Evolutionary conservation across 2,888 invertebrate genomes (phyloP), one percentile per base, ranked within the genome.

Genomic region (Lissocephala sabroskyi): DNA sequence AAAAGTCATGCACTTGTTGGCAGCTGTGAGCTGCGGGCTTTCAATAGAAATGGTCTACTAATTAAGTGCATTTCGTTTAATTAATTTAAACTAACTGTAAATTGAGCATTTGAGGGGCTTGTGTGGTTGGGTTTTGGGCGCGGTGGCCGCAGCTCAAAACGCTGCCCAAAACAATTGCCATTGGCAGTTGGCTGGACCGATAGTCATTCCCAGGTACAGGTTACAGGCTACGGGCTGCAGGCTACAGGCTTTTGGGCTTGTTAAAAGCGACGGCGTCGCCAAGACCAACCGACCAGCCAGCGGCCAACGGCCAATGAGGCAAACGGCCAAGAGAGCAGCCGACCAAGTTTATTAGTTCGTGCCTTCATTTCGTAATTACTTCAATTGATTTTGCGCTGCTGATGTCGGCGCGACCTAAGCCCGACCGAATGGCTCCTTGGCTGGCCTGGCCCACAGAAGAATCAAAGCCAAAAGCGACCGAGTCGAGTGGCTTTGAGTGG

Each of bases 291-390:
- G 14, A 41, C 17, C 37, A 37, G 11, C 10, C 6, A 11, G 9
- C 10, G 28, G 4, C 10, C 6, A 11, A 5, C 10, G 28, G 4
- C 26, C 26, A 11, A n/a, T 40, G 10, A n/a, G 41, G 17, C 29
- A 33, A 17, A 17, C 17, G n/a, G 16, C 13, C 32, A 16, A 13
- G 13, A 23, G 23, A 16, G 35, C 9, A 35, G n/a, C n/a, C n/a
- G n/a, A 35, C 76, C 62, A 76, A 79, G 80, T 82, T 82, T 81
- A 81, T 81, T 81, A 81, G 82, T 82, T 81, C 80, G 80, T 81
- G 80, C 82, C 80, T 81, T 82, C 81, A 82, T 79, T 81, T 81
- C 79, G 81, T 82, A 81, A 81, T 81, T 81, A 80, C 80, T 73
- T 76, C 80, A 82, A 81, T 81, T 80, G 81, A 82, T 82, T 82